Evolutionary conservation across 2,888 invertebrate species (phyloP), one percentile per base, ranked within the genome.

Genomic region (Polydrusus pterygomalis): DNA sequence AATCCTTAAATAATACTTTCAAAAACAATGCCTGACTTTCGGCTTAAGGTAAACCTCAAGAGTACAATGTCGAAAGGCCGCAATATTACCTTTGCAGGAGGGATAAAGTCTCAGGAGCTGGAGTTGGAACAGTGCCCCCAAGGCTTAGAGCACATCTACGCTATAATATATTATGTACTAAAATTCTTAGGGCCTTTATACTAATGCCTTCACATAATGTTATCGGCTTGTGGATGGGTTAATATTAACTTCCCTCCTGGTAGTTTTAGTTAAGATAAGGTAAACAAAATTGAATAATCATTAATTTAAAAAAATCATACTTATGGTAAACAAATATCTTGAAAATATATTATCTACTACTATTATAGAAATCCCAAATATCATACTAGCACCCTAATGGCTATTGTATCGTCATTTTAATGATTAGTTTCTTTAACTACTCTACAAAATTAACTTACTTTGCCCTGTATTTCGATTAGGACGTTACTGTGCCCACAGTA

Each of bases 21-120:
- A 2, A n/a, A 20, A 25, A 54, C 54, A 54, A 54, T 30, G 13
- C 11, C 13, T 25, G 51, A 51, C 51, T 51, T 51, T 25, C 13
- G 25, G 54, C 54, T 54, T 25, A 54, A 54, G 54, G 54, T 54
- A 54, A 54, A 54, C 54, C 54, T 54, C 54, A 54, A 30, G 54
- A 54, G 25, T 54, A 54, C 54, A 54, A 54, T 54, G 30, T 10
- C 25, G 54, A 54, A 13, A 25, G 54, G 7, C 54, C 54, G 54
- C 25, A 54, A 30, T 54, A 30, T 54, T 30, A 54, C 54, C 54
- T 30, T 54, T 25, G 64, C 64, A 34, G 49, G 25, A 34, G 30
- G 30, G 18, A 64, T 64, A 47, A 64, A 64, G 30, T 30, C 64
- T 64, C 30, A 10, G 34, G 34, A 34, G 18, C 47, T 47, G 34